These are phyloP conservation scores for Poeciliopsis turrubarensis DNA, from an alignment of 2,113 vertebrate genomes.

Conservation along the genomic window DNA sequence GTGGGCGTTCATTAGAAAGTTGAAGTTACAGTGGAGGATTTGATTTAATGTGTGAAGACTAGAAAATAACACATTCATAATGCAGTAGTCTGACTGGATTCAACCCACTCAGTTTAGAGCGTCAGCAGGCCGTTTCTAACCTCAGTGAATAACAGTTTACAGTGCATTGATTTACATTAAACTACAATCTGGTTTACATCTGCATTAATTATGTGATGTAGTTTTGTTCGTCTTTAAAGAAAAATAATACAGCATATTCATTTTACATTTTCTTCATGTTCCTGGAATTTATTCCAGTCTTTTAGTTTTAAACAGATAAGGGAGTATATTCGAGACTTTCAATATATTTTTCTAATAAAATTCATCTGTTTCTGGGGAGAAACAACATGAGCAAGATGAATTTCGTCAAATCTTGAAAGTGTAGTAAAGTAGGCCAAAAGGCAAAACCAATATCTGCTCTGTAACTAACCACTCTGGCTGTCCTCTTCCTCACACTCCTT, in stretches of 20 bases:
- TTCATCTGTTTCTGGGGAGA: not conserved
- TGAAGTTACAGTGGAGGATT: not conserved
- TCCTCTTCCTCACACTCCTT: slow-evolving; percentile 33
- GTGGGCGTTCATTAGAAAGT: not conserved
- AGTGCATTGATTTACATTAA: not conserved
- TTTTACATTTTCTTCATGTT: not conserved
- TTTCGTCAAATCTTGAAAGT: not conserved
- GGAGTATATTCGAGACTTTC: not conserved
- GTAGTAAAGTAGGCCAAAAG: not conserved
- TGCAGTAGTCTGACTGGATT: not conserved
- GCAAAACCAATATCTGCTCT: not conserved
- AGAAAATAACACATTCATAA: not conserved
- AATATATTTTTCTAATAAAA: not conserved
- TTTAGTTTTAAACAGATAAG: not conserved
- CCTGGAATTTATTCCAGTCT: not conserved
- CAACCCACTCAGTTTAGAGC: not conserved
- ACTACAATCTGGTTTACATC: not conserved
- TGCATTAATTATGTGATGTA: not conserved
- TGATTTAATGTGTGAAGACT: not conserved
- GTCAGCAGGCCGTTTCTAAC: not conserved
- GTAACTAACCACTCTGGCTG: slow-evolving; percentile 48
- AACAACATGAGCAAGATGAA: not conserved
- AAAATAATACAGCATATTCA: not conserved
- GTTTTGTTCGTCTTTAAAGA: not conserved
- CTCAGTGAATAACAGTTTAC: not conserved